Conservation (phyloP, 2,113 vertebrate species). For the Ptilorrhoa leucosticta region DNA sequence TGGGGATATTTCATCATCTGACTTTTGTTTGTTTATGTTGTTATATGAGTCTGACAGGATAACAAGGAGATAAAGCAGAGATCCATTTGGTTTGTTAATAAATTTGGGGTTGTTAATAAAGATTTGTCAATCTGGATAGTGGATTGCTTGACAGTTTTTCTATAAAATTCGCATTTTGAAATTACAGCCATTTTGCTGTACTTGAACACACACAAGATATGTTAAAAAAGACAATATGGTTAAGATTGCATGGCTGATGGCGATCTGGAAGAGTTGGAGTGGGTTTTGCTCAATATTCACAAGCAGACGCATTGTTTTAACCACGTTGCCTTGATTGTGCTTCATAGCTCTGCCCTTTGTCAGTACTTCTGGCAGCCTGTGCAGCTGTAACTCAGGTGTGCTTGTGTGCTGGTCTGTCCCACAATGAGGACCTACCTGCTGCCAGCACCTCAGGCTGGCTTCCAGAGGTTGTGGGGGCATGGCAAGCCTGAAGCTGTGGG, state of each 20-base stretch:
- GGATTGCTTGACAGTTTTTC: background rate
- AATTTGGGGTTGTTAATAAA: background rate
- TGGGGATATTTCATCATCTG: background rate
- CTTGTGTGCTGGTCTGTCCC: background rate
- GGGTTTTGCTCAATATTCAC: background rate
- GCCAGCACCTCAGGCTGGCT: fast-evolving
- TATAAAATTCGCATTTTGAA: background rate
- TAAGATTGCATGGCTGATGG: background rate
- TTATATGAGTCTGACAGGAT: background rate
- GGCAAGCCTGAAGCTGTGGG: background rate
- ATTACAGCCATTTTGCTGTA: background rate
- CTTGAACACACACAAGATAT: background rate
- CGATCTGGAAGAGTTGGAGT: background rate
- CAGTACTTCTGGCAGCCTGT: background rate
- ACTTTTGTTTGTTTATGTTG: background rate
- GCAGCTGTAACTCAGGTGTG: background rate
- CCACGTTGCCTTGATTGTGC: background rate
- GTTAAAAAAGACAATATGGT: background rate
- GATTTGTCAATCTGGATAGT: background rate
- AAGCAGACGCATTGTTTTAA: background rate
- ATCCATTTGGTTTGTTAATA: background rate
- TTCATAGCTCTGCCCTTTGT: background rate
- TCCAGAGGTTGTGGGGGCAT: background rate
- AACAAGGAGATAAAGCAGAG: background rate
- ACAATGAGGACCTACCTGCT: background rate